These are phyloP conservation scores for Cephalopterus ornatus DNA, from an alignment of 2,113 vertebrate species.

Conservation along the genomic window DNA sequence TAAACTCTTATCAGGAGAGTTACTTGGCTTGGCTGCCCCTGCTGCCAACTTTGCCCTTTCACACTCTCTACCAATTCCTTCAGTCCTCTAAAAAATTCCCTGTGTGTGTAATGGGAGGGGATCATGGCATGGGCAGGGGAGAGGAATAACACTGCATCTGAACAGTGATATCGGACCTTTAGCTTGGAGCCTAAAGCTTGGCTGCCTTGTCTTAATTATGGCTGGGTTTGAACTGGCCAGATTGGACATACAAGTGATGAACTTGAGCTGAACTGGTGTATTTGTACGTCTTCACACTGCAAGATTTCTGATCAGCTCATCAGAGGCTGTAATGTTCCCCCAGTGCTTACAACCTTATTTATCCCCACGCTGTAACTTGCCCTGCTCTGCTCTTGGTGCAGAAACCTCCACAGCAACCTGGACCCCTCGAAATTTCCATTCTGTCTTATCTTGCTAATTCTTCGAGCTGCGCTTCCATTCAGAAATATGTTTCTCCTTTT, in stretches of 20 bases:
- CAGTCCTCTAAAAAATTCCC: not conserved
- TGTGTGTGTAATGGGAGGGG: not conserved
- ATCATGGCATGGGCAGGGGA: not conserved
- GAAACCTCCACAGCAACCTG: not conserved
- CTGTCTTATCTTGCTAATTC: not conserved
- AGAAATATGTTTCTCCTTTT: not conserved
- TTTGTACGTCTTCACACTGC: not conserved
- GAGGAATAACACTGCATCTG: no score
- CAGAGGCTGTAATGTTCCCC: not conserved
- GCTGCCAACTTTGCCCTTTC: not conserved
- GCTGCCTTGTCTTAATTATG: not conserved
- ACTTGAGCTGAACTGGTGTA: not conserved
- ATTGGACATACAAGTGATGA: not conserved
- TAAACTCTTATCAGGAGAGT: not conserved
- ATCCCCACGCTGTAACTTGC: not conserved
- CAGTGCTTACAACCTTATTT: not conserved
- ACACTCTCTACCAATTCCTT: not conserved
- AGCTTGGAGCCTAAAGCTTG: not conserved
- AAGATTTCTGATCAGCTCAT: not conserved
- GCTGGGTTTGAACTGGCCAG: not conserved
- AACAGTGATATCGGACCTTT: not conserved
- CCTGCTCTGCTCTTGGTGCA: not conserved
- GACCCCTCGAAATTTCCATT: not conserved
- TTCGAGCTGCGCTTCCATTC: not conserved
- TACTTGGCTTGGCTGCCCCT: not conserved